Evolutionary conservation across 2,797 vertebrate species (phyloP).

Genomic region (Enteromius paludinosus): DNA sequence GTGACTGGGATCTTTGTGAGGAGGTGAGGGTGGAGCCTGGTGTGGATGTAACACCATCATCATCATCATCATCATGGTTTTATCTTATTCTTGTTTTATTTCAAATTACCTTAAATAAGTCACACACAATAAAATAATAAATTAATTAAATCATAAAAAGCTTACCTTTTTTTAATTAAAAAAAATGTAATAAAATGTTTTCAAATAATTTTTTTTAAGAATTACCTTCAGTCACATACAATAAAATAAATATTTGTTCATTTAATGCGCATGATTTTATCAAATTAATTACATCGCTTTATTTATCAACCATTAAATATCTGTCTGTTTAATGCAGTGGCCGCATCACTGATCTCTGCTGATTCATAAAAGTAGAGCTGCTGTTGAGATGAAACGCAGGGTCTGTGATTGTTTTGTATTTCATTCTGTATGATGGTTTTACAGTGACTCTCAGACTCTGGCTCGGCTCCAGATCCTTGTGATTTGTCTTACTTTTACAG

Average conservation of each 20-base stretch:
- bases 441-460: not conserved
- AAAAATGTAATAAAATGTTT: too few relatives aligned
- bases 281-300: not conserved
- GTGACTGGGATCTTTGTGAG: too few relatives aligned
- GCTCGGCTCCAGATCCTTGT: slow-evolving; percentile 58
- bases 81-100: not conserved
- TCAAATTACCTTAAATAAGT: not conserved
- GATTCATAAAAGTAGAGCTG: not conserved
- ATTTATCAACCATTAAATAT: not conserved
- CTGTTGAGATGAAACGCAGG: not conserved
- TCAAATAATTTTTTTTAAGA: too few relatives aligned
- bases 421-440: not conserved
- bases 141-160: not conserved
- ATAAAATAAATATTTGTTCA: not conserved
- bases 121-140: not conserved
- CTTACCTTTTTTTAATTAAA: too few relatives aligned
- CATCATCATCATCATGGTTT: not conserved
- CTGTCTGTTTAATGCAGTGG: not conserved
- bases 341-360: not conserved
- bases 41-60: too few relatives aligned
- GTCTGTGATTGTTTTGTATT: not conserved
- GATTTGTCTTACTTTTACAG: slow-evolving; percentile 41
- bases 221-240: not conserved
- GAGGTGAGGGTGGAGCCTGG: too few relatives aligned
- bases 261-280: not conserved